Evolutionary conservation across 2,113 vertebrate species (phyloP).

Genomic region (Odobenus rosmarus): DNA sequence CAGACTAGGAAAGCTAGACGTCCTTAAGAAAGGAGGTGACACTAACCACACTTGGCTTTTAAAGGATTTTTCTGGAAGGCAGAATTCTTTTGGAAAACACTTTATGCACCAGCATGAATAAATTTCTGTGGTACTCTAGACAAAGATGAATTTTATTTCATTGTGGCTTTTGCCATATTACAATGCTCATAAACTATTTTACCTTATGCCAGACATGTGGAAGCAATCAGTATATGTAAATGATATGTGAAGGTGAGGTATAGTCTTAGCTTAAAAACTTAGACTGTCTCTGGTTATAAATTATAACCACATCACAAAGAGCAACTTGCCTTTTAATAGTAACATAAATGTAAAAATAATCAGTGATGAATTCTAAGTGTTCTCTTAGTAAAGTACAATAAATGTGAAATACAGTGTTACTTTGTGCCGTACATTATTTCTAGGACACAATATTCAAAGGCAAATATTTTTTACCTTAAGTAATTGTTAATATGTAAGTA

Average conservation of each 20-base stretch:
- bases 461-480: conserved; percentile 47
- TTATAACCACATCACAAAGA: conserved; percentile 78
- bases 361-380: neutral
- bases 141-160: conserved; percentile 83
- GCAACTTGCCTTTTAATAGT: conserved; percentile 62
- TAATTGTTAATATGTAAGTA: conserved; percentile 36
- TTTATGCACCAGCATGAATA: conserved; percentile 63
- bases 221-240: conserved; percentile 87
- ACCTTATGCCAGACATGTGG: conserved; percentile 87
- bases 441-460: conserved; percentile 3
- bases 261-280: conserved; percentile 79
- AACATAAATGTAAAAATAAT: conserved; percentile 75
- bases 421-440: conserved; percentile 38
- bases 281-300: conserved; percentile 80
- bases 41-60: conserved; percentile 70
- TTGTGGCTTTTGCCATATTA: conserved; percentile 81
- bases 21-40: conserved; percentile 69
- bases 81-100: conserved; percentile 69
- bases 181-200: conserved; percentile 84
- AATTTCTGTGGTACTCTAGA: conserved; percentile 73
- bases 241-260: conserved; percentile 84
- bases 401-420: conserved; percentile 64
- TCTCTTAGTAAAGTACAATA: conserved; percentile 68
- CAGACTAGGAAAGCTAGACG: conserved; percentile 59
- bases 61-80: conserved; percentile 76